phyloP scores from a whole-genome alignment of 2,113 vertebrate genomes.

The Saccopteryx bilineata region DNA sequence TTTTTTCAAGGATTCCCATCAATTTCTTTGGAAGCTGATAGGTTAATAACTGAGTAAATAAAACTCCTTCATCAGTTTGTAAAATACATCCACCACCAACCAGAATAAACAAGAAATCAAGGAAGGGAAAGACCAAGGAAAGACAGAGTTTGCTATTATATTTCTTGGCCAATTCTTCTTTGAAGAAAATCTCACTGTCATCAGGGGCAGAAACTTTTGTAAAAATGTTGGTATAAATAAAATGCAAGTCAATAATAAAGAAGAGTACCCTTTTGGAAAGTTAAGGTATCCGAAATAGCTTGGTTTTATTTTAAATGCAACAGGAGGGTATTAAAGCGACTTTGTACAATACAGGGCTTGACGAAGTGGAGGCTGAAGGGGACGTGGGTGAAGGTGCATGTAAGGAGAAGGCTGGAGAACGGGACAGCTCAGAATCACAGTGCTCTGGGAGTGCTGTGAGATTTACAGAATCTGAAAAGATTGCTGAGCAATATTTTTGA shows the following conservation, averaged over 20 bases:
- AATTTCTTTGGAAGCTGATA: conserved; percentile 20
- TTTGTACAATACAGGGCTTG: background rate
- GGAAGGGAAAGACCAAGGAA: background rate
- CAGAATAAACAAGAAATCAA: conserved; percentile 8
- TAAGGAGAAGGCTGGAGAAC: no score
- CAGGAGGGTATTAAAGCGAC: background rate
- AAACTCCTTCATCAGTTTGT: background rate
- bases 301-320: background rate
- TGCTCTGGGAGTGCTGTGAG: background rate
- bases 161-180: background rate
- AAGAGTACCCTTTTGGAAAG: background rate
- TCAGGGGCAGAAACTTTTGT: background rate
- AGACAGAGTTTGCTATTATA: background rate
- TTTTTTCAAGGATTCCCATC: conserved; percentile 63
- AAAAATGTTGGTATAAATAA: background rate
- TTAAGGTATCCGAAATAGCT: background rate
- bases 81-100: conserved; percentile 17
- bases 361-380: accelerated
- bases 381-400: accelerated
- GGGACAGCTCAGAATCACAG: background rate
- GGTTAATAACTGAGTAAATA: conserved; percentile 61
- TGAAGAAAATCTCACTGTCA: background rate
- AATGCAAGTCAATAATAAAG: background rate
- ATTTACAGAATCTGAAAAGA: background rate
- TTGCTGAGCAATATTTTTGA: background rate